Base-by-base conservation (phyloP, 2,888 invertebrate genomes). In the Didymodactylos carnosus region DNA sequence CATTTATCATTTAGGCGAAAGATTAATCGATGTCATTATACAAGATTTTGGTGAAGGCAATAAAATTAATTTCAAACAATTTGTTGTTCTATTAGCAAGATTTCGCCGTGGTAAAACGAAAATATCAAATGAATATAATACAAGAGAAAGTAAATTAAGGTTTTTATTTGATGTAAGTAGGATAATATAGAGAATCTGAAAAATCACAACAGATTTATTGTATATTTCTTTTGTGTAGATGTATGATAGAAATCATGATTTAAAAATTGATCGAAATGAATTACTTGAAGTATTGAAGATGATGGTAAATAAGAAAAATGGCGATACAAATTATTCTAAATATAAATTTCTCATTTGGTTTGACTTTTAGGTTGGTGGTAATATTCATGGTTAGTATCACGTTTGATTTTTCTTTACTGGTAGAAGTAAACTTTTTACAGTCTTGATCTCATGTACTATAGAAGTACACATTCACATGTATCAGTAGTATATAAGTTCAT, bases 221-320 rank as follows among this genome's bases (percentile, higher is more conserved):
- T 1, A n/a, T 43, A n/a, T 43, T 1, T 16, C 23, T 7, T 16
- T 2, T 46, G 23, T 11, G 19, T 62, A 62, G 62, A 62, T 74
- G 53, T 74, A 74, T n/a, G 74, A 74, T 39, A 29, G 74, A 29
- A 71, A 74, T 39, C 53, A 74, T 43, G 74, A 74, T 39, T 39
- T 62, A n/a, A 40, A 35, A 23, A 74, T 74, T 11, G 53, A 41
- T 39, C 53, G 51, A 74, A 39, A 7, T 62, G 74, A 74, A 39
- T 46, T 74, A n/a, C 43, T 74, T 25, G 71, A 53, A 10, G 69
- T 74, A 4, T 39, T 74, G 3, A 41, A 69, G 39, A 74, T 74
- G 74, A 71, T 74, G 29, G n/a, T n/a, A n/a, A n/a, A n/a, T n/a
- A n/a, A n/a, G n/a, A n/a, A n/a, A n/a, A n/a, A n/a, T n/a, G n/a